Evolutionary conservation across 2,888 invertebrate species (phyloP).

Genomic region (Phengaris arion): DNA sequence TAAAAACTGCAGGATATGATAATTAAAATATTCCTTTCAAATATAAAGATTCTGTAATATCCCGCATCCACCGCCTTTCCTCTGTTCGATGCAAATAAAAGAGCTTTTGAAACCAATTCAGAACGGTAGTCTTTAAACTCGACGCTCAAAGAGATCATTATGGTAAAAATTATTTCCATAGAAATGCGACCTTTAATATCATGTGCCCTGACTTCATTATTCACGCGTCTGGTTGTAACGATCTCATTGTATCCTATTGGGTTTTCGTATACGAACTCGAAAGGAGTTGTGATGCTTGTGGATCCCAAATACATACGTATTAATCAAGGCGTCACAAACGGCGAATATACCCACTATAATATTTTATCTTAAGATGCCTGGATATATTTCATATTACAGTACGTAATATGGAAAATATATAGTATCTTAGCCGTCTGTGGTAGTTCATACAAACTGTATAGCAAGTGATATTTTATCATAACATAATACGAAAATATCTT

Average conservation of each 20-base stretch:
- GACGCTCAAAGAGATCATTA: conserved; percentile 63
- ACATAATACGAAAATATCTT: no score
- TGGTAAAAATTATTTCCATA: conserved; percentile 53
- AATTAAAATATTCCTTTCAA: conserved; percentile 23
- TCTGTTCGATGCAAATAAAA: conserved; percentile 67
- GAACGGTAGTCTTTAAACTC: conserved; percentile 57
- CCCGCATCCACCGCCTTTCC: conserved; percentile 43
- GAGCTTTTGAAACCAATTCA: conserved; percentile 55
- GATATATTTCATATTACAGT: no score
- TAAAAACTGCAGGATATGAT: not conserved
- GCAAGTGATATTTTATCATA: no score
- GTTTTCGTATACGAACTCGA: not conserved
- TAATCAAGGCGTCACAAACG: no score
- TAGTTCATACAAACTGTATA: no score
- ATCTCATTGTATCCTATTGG: conserved; percentile 9
- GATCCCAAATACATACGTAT: no score
- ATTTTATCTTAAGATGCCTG: no score
- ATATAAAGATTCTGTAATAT: conserved; percentile 29
- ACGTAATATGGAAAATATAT: no score
- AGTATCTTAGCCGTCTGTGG: no score
- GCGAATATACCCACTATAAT: no score
- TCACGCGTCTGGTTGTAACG: conserved; percentile 19
- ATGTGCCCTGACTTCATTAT: conserved; percentile 41
- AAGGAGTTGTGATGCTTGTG: not conserved
- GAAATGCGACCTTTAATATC: conserved; percentile 46